Percentiles rank a stretch among this genome's conserved stretches.
These are phyloP conservation scores for Agrotis puta DNA, from an alignment of 2,888 invertebrate species.

Conservation along the genomic window DNA sequence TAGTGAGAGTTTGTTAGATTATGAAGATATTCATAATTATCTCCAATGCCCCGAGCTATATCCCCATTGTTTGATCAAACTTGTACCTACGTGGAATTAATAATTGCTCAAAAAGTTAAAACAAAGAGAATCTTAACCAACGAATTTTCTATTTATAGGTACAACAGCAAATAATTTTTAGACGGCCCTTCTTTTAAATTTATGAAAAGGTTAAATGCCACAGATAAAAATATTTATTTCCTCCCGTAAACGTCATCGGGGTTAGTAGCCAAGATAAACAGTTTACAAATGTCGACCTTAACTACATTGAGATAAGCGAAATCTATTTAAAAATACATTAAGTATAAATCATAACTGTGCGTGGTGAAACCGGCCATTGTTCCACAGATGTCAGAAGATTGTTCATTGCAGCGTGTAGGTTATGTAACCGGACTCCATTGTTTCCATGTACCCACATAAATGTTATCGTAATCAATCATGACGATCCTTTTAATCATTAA, in stretches of 20 bases:
- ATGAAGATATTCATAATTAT: constrained; percentile 43
- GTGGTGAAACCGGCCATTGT: constrained; percentile 70
- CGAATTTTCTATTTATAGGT: constrained; percentile 44
- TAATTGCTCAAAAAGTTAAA: constrained; percentile 40
- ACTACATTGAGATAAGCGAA: constrained; percentile 33
- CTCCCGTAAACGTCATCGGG: constrained; percentile 14
- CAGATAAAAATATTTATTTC: constrained; percentile 19
- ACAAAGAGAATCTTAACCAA: constrained; percentile 41
- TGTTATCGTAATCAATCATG: constrained; percentile 71
- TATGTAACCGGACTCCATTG: constrained; percentile 69
- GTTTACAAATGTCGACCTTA: constrained; percentile 33
- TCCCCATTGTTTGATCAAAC: constrained; percentile 51
- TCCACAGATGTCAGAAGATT: constrained; percentile 68
- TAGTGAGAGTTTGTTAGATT: no score
- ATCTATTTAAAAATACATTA: constrained; percentile 65
- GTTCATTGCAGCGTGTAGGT: constrained; percentile 62
- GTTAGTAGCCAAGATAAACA: constrained; percentile 46
- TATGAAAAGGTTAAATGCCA: constrained; percentile 13
- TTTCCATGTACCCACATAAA: constrained; percentile 63
- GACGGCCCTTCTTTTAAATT: constrained; percentile 10
- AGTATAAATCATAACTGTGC: constrained; percentile 63
- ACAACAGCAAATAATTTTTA: constrained; percentile 9
- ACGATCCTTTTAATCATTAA: constrained; percentile 61
- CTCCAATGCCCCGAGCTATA: constrained; percentile 43
- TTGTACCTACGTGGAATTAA: constrained; percentile 40